phyloP scores from a whole-genome alignment of 2,113 vertebrate species.

The Corvus cornix region DNA sequence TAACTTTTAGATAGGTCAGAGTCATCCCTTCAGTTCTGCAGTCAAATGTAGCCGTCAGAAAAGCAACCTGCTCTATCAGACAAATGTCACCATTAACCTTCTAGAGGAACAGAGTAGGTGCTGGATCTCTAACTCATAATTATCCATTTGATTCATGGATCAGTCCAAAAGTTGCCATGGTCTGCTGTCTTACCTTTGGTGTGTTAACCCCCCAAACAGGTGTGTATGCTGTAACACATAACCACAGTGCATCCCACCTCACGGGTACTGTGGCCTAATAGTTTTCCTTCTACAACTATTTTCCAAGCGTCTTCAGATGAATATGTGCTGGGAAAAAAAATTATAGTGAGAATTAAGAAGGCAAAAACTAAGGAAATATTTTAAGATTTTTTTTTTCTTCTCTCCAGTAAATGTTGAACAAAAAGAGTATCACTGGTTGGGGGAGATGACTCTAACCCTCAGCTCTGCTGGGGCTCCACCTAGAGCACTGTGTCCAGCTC shows the following conservation, averaged over 20 bases:
- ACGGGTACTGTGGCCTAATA: neutral
- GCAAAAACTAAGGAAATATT: neutral
- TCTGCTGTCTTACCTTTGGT: neutral
- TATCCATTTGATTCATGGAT: neutral
- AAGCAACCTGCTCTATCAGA: neutral
- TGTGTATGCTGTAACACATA: neutral
- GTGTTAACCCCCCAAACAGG: fast-evolving
- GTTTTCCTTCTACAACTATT: neutral
- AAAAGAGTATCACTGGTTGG: fast-evolving
- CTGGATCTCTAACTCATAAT: neutral
- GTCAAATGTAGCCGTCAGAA: slow-evolving; percentile 18
- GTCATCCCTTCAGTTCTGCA: slow-evolving; percentile 20
- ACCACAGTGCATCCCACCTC: neutral
- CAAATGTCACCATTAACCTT: neutral
- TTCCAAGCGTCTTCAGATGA: neutral
- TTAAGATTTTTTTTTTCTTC: neutral
- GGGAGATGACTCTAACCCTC: neutral
- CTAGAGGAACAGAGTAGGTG: neutral
- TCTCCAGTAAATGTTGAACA: neutral
- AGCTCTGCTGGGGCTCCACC: neutral
- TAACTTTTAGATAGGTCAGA: slow-evolving; percentile 48
- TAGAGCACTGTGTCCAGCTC: neutral
- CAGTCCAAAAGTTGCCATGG: neutral
- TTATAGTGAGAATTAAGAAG: neutral
- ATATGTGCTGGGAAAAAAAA: neutral